Evolutionary conservation across 1,140 invertebrate species (phyloP), one percentile per base, ranked within the genome.

Genomic region (Drosophila varians): DNA sequence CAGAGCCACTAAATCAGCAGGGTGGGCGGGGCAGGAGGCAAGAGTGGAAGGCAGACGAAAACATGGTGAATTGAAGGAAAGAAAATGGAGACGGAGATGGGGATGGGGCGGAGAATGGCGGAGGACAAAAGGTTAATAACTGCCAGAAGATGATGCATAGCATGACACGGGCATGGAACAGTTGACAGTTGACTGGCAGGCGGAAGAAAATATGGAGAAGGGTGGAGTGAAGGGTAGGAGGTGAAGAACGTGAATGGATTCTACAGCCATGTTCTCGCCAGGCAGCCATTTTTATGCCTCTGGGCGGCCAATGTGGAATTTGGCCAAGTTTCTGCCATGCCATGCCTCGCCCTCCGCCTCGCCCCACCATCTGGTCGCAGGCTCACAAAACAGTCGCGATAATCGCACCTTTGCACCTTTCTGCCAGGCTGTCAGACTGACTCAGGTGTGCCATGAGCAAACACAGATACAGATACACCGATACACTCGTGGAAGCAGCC

Each of bases 121-220:
- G 53, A 26, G 56, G 65, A 69, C 80, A 86, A 42, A 86, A 86
- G 82, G 82, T 86, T 86, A 86, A 86, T 86, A 86, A 86, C 82
- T 86, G 82, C 82, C 82, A 86, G 77, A 86, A 86, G 82, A 86
- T 86, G 80, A 86, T 86, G 82, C 80, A 86, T 87, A 80, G 80
- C 80, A 86, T 86, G 80, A 80, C 80, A 64, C 72, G 56, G 80
- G 49, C 75, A 69, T 61, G 56, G 60, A 75, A 47, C 77, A 68
- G 73, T 82, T 87, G 82, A 87, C 82, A 87, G 84, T 83, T 87
- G 84, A 87, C 83, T 80, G 82, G 83, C 82, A 83, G 74, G 28
- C 55, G 40, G 54, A 11, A 14, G 28, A 16, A 46, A 19, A 43
- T 14, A 7, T 25, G 26, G 38, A 5, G 23, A 34, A 8, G 34